These are phyloP conservation scores for Paedocypris sp. DNA, from an alignment of 2,113 vertebrate genomes.

Conservation along the genomic window DNA sequence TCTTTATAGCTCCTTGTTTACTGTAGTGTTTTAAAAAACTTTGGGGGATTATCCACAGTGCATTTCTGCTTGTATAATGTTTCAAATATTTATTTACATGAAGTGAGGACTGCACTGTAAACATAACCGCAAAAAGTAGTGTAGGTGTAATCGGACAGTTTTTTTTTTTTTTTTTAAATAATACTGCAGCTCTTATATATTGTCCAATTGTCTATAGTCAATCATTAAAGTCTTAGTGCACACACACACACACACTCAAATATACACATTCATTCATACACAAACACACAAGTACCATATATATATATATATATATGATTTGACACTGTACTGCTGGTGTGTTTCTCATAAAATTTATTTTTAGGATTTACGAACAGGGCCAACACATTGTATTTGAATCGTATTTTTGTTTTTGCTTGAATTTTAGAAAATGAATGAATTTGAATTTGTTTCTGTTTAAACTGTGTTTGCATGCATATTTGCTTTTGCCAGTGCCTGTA, in stretches of 20 bases:
- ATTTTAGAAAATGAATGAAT: slow-evolving; percentile 5
- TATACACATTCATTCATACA: too few species aligned
- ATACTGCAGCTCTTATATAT: background rate
- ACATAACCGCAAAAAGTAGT: background rate
- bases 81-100: slow-evolving; percentile 32
- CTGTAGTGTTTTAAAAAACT: background rate
- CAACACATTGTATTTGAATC: background rate
- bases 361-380: background rate
- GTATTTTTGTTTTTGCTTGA: background rate
- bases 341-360: background rate
- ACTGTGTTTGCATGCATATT: slow-evolving; percentile 19
- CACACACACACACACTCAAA: too few species aligned
- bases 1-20: slow-evolving; percentile 5
- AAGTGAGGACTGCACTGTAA: slow-evolving; percentile 1
- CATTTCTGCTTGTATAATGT: slow-evolving; percentile 2
- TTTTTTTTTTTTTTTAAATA: background rate
- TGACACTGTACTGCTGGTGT: too few species aligned
- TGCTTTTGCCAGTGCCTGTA: background rate
- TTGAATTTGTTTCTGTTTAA: background rate
- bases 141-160: background rate
- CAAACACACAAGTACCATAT: too few species aligned
- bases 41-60: too few species aligned
- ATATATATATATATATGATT: too few species aligned
- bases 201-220: too few species aligned
- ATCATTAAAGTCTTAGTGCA: too few species aligned